phyloP scores from a whole-genome alignment of 2,888 invertebrate genomes.

The Drosophila rubida region DNA sequence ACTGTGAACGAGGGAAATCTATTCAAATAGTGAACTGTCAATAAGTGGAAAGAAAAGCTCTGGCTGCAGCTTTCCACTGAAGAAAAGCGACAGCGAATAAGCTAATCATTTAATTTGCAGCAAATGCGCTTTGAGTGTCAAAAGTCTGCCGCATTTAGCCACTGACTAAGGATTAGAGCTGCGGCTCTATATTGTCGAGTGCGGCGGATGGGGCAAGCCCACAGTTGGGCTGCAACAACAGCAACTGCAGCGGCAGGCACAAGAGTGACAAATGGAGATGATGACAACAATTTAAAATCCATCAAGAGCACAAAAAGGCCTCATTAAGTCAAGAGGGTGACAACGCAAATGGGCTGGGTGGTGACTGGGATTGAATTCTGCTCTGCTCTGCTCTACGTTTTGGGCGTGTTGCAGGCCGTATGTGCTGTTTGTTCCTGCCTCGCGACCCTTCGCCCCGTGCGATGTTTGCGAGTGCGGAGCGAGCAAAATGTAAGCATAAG shows the following conservation, averaged over 20 bases:
- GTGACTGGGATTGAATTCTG: neutral
- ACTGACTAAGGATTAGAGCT: slow-evolving; percentile 27
- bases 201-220: slow-evolving; percentile 19
- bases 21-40: too few species aligned
- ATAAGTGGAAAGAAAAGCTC: too few species aligned
- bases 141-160: slow-evolving; percentile 51
- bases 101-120: slow-evolving; percentile 50
- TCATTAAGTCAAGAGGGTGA: slow-evolving; percentile 83
- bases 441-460: neutral
- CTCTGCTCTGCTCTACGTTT: too few species aligned
- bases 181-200: slow-evolving; percentile 25
- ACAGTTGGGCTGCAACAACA: slow-evolving; percentile 10
- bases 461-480: neutral
- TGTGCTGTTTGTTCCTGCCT: slow-evolving; percentile 25
- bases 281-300: slow-evolving; percentile 83
- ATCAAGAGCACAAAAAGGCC: slow-evolving; percentile 81
- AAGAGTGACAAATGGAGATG: slow-evolving; percentile 64
- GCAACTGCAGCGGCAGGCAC: slow-evolving; percentile 2
- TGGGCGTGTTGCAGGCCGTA: slow-evolving; percentile 53
- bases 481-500: slow-evolving; percentile 78
- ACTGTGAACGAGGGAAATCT: too few species aligned
- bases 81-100: neutral
- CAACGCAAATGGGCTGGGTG: slow-evolving; percentile 43
- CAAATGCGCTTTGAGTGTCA: slow-evolving; percentile 63
- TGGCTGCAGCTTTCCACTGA: neutral